phyloP scores from a whole-genome alignment of 2,113 vertebrate genomes.

The Aphelocoma coerulescens region DNA sequence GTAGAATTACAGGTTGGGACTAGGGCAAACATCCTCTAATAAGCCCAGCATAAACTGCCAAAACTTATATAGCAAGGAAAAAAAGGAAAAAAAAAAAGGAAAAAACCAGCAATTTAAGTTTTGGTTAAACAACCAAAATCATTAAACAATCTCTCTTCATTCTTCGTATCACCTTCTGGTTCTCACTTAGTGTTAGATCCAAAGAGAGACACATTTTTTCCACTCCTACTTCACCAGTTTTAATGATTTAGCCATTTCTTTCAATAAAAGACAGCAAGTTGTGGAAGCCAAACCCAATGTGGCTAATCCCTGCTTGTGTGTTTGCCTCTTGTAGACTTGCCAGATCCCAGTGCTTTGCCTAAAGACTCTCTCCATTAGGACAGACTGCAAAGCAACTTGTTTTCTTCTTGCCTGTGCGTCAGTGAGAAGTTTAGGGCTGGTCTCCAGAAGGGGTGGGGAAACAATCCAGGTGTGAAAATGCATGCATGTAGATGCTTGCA shows the following conservation, averaged over 20 bases:
- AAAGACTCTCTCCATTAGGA: neutral
- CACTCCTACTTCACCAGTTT: neutral
- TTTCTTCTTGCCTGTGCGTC: slow-evolving; percentile 26
- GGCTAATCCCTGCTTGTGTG: neutral
- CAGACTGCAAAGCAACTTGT: slow-evolving; percentile 11
- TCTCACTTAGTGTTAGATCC: neutral
- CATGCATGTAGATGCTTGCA: slow-evolving; percentile 41
- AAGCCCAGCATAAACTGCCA: neutral
- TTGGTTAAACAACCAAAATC: neutral
- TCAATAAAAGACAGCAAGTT: neutral
- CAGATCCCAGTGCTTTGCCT: slow-evolving; percentile 21
- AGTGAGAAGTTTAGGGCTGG: slow-evolving; percentile 15
- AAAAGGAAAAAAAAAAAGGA: accelerated
- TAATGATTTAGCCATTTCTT: neutral
- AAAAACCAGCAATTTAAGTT: neutral
- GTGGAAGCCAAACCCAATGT: neutral
- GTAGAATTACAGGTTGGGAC: neutral
- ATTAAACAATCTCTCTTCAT: neutral
- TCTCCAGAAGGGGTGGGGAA: slow-evolving; percentile 43
- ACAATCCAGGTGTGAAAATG: slow-evolving; percentile 59
- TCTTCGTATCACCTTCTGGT: neutral
- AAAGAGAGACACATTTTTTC: neutral
- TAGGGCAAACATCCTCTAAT: neutral
- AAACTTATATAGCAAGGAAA: neutral
- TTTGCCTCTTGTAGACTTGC: slow-evolving; percentile 13